Base-by-base conservation (phyloP, 1,140 invertebrate species). In the Drosophila albomicans region DNA sequence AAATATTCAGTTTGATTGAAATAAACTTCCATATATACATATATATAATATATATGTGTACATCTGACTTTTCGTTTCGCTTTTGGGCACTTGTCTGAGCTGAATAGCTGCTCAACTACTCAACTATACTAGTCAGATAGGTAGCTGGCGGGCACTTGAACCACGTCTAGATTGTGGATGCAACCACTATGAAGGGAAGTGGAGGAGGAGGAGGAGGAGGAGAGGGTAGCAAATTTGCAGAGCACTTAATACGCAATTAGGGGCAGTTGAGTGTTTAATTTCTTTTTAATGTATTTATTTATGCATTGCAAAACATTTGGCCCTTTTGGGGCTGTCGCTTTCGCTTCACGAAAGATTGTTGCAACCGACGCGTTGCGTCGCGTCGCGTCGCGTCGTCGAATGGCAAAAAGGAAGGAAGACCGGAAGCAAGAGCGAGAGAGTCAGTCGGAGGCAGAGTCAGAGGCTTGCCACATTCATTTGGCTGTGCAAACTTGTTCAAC, bases 251-350 rank as follows among this genome's bases (percentile, higher is more conserved):
- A 73, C 56, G 77, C 73, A 87, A 82, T 84, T 87, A 88, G 81
- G 72, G 58, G 48, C 49, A 57, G 66, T 54, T 69, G 75, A 87
- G 84, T 88, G 84, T 75, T 88, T 84, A 86, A 86, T 88, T 86
- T 79, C 76, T 70, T 86, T 87, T 88, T 82, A 87, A 87, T 88
- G 73, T 88, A 78, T 88, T 87, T 88, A 88, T 87, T 87, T 70
- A 87, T 88, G 80, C 82, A 88, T 78, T 87, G 78, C 69, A 65
- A 72, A 88, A 79, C 80, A 88, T 88, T 88, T 88, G 70, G 84
- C 52, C 58, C 13, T 49, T 49, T 71, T 65, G 45, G 25, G n/a
- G 66, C 51, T 63, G 43, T 11, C 43, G 41, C 48, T 10, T 28
- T 25, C n/a, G 30, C n/a, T 15, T 8, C 28, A 8, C 51, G 30